These are phyloP conservation scores for Maniola hyperantus DNA, from an alignment of 2,888 invertebrate species.

Conservation along the genomic window DNA sequence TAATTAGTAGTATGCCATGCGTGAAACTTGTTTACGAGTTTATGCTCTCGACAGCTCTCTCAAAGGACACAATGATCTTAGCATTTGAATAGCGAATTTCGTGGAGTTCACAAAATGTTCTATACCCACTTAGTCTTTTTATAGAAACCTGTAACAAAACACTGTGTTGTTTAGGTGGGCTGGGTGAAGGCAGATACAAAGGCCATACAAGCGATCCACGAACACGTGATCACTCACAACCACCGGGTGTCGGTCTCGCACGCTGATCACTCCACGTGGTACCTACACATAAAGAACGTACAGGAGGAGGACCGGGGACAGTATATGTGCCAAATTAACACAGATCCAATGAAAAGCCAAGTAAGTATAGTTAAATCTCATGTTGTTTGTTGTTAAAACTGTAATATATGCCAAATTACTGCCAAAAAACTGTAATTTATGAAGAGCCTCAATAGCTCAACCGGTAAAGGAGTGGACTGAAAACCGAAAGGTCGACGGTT, in stretches of 20 bases:
- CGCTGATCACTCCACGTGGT: constrained; percentile 91
- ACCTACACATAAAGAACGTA: constrained; percentile 89
- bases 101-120: background rate
- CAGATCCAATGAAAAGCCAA: constrained; percentile 94
- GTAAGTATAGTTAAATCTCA: constrained; percentile 60
- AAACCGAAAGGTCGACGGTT: too few species aligned
- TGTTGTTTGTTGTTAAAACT: background rate
- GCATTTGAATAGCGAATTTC: constrained; percentile 1
- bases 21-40: constrained; percentile 1
- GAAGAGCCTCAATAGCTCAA: too few species aligned
- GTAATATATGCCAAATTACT: too few species aligned
- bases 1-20: background rate
- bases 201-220: constrained; percentile 93
- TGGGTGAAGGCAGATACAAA: constrained; percentile 94
- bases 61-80: constrained; percentile 2
- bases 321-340: constrained; percentile 95
- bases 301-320: constrained; percentile 91
- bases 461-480: too few species aligned
- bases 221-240: constrained; percentile 93
- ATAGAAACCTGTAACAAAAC: constrained; percentile 2
- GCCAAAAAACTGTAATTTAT: too few species aligned
- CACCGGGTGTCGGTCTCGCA: constrained; percentile 90
- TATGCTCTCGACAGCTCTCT: background rate
- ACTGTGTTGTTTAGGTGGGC: constrained; percentile 84
- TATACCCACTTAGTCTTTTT: background rate